Evolutionary conservation across 2,797 vertebrate genomes (phyloP), one percentile per base, ranked within the genome.

Genomic region (Acanthurus lineatus): DNA sequence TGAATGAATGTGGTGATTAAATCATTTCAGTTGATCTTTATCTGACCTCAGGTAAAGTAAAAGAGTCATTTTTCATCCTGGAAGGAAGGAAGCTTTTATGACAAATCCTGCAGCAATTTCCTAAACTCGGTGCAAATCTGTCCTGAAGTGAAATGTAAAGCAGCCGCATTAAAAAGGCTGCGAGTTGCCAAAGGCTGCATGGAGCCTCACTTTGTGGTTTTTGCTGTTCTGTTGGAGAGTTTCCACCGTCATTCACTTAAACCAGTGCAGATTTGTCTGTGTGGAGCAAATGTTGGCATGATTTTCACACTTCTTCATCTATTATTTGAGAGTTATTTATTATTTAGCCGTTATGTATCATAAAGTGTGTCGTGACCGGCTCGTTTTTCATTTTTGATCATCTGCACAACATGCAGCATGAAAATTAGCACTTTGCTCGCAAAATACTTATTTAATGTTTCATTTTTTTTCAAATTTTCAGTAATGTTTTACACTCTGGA

Each of bases 81-180:
- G 6, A 6, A 12, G 12, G 42, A 12, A 44, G 42, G 12, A 12
- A 6, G 42, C 6, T 12, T 6, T 47, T 17, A 11, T 47, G 12
- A 4, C 45, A 47, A 17, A 14, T 47, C 6, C 4, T n/a, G 12
- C 48, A 4, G 51, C 76, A 38, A 38, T 47, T 69, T 61, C 54
- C 54, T 56, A 4, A 59, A 77, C 76, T 76, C 47, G 0, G 53
- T 8, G 57, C 64, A 70, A 81, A 65, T 59, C 3, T 67, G 5
- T 72, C 67, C 66, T 59, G 65, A 44, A 53, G 81, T 73, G 51
- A 66, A 73, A 80, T 62, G 28, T 54, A 62, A 83, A 78, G 61
- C 58, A 22, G 68, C 61, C 69, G 52, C 76, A 69, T 76, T 12
- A 54, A 77, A 53, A 65, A 58, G 48, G 51, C 35, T 66, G 72